Evolutionary conservation across 2,888 invertebrate genomes (phyloP).

Genomic region (Cryptophagus acutangulus): DNA sequence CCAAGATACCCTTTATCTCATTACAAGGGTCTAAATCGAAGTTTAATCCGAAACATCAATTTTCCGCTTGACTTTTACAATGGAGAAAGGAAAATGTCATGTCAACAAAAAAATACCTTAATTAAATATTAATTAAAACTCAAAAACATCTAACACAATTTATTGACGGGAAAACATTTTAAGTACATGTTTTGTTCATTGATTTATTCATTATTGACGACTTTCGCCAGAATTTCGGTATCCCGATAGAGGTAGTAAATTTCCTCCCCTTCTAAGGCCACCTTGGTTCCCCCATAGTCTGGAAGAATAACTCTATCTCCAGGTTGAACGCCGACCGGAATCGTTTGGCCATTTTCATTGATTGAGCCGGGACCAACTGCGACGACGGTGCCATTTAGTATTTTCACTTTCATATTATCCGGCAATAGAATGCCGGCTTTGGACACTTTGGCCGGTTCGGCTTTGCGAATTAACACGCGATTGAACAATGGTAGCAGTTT

Average conservation of each 20-base stretch:
- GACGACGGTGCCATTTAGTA: constrained; percentile 27
- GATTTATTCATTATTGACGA: constrained; percentile 49
- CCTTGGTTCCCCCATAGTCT: constrained; percentile 95
- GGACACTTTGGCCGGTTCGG: constrained; percentile 27
- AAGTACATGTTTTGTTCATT: too few relatives aligned
- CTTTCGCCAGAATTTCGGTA: constrained; percentile 88
- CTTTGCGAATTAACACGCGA: constrained; percentile 33
- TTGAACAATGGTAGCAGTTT: constrained; percentile 34
- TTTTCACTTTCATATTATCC: constrained; percentile 24
- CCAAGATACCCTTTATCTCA: too few relatives aligned
- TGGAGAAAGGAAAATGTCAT: too few relatives aligned
- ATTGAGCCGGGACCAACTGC: constrained; percentile 35
- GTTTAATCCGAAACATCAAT: too few relatives aligned
- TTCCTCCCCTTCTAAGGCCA: constrained; percentile 76
- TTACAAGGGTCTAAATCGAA: too few relatives aligned
- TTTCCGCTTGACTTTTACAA: too few relatives aligned
- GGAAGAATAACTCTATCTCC: constrained; percentile 93
- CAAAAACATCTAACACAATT: too few relatives aligned
- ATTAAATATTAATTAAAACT: too few relatives aligned
- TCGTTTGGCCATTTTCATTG: constrained; percentile 65
- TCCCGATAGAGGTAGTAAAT: constrained; percentile 91
- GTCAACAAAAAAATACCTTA: too few relatives aligned
- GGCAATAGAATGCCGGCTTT: constrained; percentile 36
- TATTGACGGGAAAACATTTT: too few relatives aligned
- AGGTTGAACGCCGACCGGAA: constrained; percentile 73